Evolutionary conservation across 2,113 vertebrate species (phyloP).

Genomic region (Phalacrocorax pelagicus): DNA sequence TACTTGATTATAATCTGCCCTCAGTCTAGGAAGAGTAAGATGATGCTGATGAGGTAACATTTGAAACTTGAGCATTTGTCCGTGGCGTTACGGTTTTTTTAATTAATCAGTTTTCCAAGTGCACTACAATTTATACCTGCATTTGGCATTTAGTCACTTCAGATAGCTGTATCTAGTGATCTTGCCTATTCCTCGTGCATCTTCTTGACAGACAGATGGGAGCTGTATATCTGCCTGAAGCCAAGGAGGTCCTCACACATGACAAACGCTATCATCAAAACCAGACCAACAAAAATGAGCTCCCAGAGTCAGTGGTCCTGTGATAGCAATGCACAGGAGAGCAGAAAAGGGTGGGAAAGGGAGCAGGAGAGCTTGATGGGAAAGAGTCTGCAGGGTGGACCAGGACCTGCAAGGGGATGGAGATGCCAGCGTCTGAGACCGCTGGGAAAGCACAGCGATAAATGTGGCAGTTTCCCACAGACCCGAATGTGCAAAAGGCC

Average conservation of each 20-base stretch:
- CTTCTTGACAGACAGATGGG: conserved; percentile 4
- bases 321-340: not conserved
- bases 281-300: not conserved
- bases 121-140: not conserved
- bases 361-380: not conserved
- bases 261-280: not conserved
- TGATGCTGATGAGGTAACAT: conserved; percentile 3
- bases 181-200: not conserved
- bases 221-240: not conserved
- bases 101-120: conserved; percentile 32
- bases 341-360: not conserved
- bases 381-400: not conserved
- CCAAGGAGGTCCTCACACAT: not conserved
- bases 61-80: not conserved
- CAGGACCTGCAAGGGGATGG: not conserved
- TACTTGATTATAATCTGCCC: not conserved
- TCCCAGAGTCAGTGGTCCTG: not conserved
- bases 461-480: not conserved
- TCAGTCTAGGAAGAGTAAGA: not conserved
- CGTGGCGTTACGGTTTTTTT: not conserved
- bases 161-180: conserved; percentile 11
- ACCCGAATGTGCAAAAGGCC: not conserved
- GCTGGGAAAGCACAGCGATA: not conserved
- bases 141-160: not conserved
- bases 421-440: not conserved